Conservation (phyloP, 37 sponge, comb jelly and placozoan genomes). For the Petrosia ficiformis region DNA sequence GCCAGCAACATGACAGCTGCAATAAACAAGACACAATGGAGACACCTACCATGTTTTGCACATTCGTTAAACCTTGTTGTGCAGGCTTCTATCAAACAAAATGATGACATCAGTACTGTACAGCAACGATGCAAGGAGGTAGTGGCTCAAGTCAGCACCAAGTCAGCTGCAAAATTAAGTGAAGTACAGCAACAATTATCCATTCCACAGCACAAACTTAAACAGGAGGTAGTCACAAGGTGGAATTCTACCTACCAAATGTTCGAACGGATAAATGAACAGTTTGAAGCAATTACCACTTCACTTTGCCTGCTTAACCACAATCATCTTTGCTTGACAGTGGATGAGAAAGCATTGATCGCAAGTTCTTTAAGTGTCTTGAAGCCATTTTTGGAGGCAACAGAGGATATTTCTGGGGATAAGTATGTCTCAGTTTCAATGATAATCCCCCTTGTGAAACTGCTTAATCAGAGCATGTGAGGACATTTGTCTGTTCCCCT, state of each 20-base stretch:
- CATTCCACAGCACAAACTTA: background rate
- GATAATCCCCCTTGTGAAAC: too few species aligned
- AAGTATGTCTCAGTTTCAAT: too few species aligned
- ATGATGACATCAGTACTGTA: background rate
- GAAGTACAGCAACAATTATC: background rate
- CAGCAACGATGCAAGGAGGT: background rate
- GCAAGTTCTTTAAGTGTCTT: too few species aligned
- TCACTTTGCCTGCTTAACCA: slow-evolving; percentile 4
- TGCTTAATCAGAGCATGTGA: too few species aligned
- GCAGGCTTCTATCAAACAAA: background rate
- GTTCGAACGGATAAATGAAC: slow-evolving; percentile 2
- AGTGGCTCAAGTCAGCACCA: background rate
- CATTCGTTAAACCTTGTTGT: slow-evolving; percentile 4
- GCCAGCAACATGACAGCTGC: too few species aligned
- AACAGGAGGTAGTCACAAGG: slow-evolving; percentile 1
- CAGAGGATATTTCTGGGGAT: too few species aligned
- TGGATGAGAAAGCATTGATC: background rate
- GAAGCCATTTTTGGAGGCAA: too few species aligned
- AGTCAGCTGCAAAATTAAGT: background rate
- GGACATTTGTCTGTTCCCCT: too few species aligned
- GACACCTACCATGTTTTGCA: slow-evolving; percentile 7
- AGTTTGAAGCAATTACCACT: background rate
- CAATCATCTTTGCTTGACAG: background rate
- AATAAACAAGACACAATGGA: too few species aligned
- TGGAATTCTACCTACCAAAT: too few species aligned